These are phyloP conservation scores for Clitarchus hookeri DNA, from an alignment of 2,888 invertebrate genomes.

Conservation along the genomic window DNA sequence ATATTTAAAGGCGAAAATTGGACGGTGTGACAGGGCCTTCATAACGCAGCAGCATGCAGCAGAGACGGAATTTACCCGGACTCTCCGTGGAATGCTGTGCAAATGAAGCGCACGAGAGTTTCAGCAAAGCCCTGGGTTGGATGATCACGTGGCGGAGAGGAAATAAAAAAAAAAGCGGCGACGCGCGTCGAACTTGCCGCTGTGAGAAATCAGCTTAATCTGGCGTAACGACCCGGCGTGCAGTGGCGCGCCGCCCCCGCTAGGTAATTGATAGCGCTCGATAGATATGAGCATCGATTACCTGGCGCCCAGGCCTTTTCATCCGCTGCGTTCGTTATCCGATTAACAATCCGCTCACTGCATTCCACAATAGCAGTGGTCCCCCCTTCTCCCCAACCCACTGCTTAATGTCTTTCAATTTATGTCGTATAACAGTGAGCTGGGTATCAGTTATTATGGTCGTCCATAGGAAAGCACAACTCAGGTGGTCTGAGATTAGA, in stretches of 20 bases:
- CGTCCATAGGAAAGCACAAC: no score
- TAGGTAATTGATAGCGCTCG: conserved; percentile 4
- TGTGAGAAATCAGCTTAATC: conserved; percentile 14
- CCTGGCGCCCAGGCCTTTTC: neutral
- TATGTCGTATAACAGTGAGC: no score
- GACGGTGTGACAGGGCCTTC: no score
- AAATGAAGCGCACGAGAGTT: neutral
- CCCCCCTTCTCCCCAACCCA: no score
- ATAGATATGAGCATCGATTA: conserved; percentile 14
- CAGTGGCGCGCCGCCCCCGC: neutral
- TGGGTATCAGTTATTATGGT: no score
- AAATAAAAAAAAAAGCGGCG: neutral
- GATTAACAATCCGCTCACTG: neutral
- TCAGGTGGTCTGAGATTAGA: no score
- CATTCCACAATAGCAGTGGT: neutral
- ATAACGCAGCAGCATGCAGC: neutral
- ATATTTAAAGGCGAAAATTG: no score
- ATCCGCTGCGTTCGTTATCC: neutral
- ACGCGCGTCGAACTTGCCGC: neutral
- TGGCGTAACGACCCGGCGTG: neutral
- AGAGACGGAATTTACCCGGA: neutral
- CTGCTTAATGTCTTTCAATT: no score
- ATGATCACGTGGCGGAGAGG: neutral
- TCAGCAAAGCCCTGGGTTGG: neutral
- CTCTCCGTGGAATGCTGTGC: neutral